Conservation (phyloP, 2,888 invertebrate species). For the Troglohyphantes excavatus region DNA sequence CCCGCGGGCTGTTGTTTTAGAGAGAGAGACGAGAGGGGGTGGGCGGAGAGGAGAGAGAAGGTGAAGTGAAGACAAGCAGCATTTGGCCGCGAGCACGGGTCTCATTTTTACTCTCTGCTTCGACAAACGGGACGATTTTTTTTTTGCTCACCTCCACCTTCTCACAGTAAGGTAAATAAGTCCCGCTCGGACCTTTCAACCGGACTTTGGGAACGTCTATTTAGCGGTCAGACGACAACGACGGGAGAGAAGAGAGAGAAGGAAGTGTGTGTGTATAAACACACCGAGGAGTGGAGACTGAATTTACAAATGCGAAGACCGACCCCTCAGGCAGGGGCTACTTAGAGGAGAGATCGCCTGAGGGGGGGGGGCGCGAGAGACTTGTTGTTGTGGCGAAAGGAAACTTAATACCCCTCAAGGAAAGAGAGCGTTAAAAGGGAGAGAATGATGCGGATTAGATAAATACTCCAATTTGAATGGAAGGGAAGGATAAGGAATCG, state of each 20-base stretch:
- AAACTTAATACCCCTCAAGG: constrained; percentile 71
- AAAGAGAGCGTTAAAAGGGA: constrained; percentile 24
- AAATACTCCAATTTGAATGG: constrained; percentile 79
- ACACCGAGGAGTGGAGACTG: neutral
- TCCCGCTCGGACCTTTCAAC: neutral
- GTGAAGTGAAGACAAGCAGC: constrained; percentile 42
- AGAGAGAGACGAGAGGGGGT: constrained; percentile 43
- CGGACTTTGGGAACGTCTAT: neutral
- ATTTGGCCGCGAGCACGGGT: constrained; percentile 54
- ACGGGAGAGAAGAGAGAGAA: constrained; percentile 10
- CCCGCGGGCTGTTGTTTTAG: constrained; percentile 77
- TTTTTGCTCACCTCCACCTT: neutral
- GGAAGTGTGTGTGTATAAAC: neutral
- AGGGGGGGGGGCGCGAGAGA: neutral
- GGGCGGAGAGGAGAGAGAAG: constrained; percentile 1
- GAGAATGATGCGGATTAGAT: constrained; percentile 67
- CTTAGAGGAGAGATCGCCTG: constrained; percentile 38
- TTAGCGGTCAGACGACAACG: constrained; percentile 19
- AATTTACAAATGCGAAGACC: constrained; percentile 68
- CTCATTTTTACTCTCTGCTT: constrained; percentile 52
- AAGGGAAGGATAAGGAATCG: constrained; percentile 25
- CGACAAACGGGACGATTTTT: neutral
- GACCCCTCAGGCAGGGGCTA: constrained; percentile 54
- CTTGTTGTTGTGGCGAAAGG: constrained; percentile 63
- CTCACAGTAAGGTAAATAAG: constrained; percentile 48